Base-by-base conservation (phyloP, 2,113 vertebrate genomes). In the Archilochus colubris region DNA sequence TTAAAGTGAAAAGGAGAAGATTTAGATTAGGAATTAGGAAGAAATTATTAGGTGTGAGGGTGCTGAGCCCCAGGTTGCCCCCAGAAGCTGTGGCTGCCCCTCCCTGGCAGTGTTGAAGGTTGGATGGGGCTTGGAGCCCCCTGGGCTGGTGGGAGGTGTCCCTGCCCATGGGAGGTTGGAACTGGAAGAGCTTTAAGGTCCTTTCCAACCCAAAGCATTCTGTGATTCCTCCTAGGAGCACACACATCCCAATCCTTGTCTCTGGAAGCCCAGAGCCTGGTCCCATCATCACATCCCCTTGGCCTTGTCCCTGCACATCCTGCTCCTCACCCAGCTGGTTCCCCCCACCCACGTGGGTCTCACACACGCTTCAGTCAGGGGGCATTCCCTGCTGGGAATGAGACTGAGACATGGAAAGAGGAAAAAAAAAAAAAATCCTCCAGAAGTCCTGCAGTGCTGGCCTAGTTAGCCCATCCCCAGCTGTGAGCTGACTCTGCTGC, bases 301-400 rank as follows among this genome's bases (percentile, higher is more conserved):
- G 46, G 55, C 64, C 31, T 61, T 46, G 27, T 8, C 62, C 6
- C 40, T 19, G 50, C 25, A 17, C 31, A 24, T 25, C 62, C 55
- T 53, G 28, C 67, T 82, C 82, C 17, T 57, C 62, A 12, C 3
- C 0, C 10, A 5, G 44, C 22, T 0, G 0, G 44, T 81, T 12
- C 14, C 27, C 36, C 9, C 23, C 27, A 9, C 30, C 28, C 22
- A 51, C 50, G 20, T 21, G 22, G 5, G 51, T 25, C 23, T 4
- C 19, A 2, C 38, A 28, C 57, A 23, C 28, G 0, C 16, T 73
- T 33, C 82, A 31, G 43, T 33, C 88, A 57, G 61, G 0, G 1
- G 74, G 70, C 78, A 74, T 38, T 94, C 70, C 69, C 61, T 55
- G 74, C 73, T 12, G 3, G 57, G 61, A 66, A 36, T 9, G 82